A percentile compares a stretch with the other conserved stretches of the same genome.
phyloP scores from a whole-genome alignment of 2,113 vertebrate genomes.

The Callipepla squamata region DNA sequence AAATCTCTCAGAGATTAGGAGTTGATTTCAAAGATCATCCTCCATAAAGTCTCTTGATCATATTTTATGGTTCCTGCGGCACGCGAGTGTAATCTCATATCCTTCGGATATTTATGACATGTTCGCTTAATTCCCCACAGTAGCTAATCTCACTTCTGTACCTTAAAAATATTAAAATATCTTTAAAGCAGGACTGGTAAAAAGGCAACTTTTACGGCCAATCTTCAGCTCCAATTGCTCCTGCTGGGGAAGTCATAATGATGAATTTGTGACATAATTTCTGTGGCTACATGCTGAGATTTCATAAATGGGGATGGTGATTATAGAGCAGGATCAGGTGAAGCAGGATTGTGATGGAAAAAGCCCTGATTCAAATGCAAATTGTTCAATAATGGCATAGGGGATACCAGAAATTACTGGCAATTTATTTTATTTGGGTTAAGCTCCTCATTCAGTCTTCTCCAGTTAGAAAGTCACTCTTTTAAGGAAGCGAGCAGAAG shows the following conservation, averaged over 20 bases:
- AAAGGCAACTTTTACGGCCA: slow-evolving; percentile 47
- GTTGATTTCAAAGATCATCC: slow-evolving; percentile 63
- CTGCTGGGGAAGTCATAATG: slow-evolving; percentile 71
- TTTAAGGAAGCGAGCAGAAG: background rate
- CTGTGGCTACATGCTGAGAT: slow-evolving; percentile 64
- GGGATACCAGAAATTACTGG: slow-evolving; percentile 72
- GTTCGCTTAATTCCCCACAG: background rate
- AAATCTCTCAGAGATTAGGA: slow-evolving; percentile 22
- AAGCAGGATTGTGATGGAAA: slow-evolving; percentile 70
- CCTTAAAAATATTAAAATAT: slow-evolving; percentile 8
- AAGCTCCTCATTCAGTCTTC: slow-evolving; percentile 57
- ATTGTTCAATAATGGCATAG: slow-evolving; percentile 72
- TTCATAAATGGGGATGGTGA: slow-evolving; percentile 72
- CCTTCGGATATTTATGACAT: slow-evolving; percentile 41
- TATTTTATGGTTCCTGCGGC: slow-evolving; percentile 43
- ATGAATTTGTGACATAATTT: slow-evolving; percentile 75
- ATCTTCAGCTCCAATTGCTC: slow-evolving; percentile 59
- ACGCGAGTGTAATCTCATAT: slow-evolving; percentile 49
- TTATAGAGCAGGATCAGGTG: slow-evolving; percentile 75
- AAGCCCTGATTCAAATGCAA: slow-evolving; percentile 71
- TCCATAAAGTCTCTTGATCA: slow-evolving; percentile 56
- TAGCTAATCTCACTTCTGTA: slow-evolving; percentile 51
- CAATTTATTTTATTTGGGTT: slow-evolving; percentile 77
- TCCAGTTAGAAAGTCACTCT: slow-evolving; percentile 35
- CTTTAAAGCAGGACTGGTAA: slow-evolving; percentile 56